Evolutionary conservation across 2,888 invertebrate species (phyloP), one percentile per base, ranked within the genome.

Genomic region (Ophonus ardosiacus): DNA sequence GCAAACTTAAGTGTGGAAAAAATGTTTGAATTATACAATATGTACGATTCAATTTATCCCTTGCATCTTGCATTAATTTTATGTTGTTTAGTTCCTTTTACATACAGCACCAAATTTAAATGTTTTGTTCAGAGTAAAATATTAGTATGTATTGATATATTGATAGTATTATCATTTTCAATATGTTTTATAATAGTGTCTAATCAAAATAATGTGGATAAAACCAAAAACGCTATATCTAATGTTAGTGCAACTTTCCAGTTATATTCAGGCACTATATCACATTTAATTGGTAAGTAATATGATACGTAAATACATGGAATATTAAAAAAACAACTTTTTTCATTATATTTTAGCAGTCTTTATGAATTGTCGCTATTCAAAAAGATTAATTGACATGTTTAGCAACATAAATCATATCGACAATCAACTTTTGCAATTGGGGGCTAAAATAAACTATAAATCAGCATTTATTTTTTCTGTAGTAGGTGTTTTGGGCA

Each of bases 161-260:
- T 43, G 13, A 15, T 43, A 51, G 65, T 65, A 13, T 18, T 40
- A 18, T 8, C 13, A 8, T 81, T 43, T 81, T 7, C 21, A 43
- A 74, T 74, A n/a, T 40, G 43, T 74, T 81, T 81, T 40, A 43
- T 81, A 0, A 15, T 40, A 13, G 61, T 81, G 7, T 61, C 81
- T 2, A 38, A 17, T n/a, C 21, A 81, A 81, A 43, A 65, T 51
- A 18, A 3, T 0, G 43, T 81, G 6, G 81, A 81, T 40, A 6
- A 65, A 81, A 81, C 81, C 10, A 8, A 65, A n/a, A 81, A 81
- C 63, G 61, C 65, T 10, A 81, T 81, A 2, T 63, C 81, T 4
- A 81, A 81, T 65, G 43, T 81, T 18, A 81, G 81, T 81, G 81
- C 18, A n/a, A 13, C 18, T 17, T 81, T 65, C 21, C 63, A 81